phyloP scores from a whole-genome alignment of 2,888 invertebrate genomes.

The Endomychus coccineus region DNA sequence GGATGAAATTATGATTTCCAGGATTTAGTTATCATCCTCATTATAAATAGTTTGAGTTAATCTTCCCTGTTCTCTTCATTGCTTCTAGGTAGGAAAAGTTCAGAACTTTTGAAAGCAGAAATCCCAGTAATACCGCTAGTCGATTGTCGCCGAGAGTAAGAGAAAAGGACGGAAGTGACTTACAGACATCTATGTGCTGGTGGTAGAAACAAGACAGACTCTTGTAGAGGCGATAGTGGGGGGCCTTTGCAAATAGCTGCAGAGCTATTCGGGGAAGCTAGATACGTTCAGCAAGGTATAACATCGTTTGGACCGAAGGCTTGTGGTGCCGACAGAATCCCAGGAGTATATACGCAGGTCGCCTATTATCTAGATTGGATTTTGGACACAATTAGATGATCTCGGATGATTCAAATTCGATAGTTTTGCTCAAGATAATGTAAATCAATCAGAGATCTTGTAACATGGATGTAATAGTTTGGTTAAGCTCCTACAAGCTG shows the following conservation, averaged over 20 bases:
- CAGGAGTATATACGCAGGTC: conserved; percentile 61
- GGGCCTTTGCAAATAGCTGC: conserved; percentile 52
- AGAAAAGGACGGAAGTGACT: conserved; percentile 25
- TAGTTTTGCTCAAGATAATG: too few species aligned
- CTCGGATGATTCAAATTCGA: too few species aligned
- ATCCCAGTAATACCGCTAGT: conserved; percentile 39
- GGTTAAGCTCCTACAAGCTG: too few species aligned
- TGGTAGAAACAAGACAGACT: conserved; percentile 51
- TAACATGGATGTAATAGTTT: too few species aligned
- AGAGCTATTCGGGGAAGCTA: conserved; percentile 32
- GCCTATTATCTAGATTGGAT: conserved; percentile 59
- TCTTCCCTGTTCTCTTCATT: too few species aligned
- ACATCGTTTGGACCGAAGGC: conserved; percentile 44
- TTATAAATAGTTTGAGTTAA: too few species aligned
- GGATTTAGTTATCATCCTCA: too few species aligned
- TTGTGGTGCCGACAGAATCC: conserved; percentile 49
- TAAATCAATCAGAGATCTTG: too few species aligned
- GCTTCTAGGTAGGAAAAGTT: conserved; percentile 33
- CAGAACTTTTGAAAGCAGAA: conserved; percentile 42
- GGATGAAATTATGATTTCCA: too few species aligned
- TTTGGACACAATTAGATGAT: too few species aligned
- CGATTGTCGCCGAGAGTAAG: conserved; percentile 33
- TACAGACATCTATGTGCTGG: conserved; percentile 57
- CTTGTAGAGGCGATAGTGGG: conserved; percentile 62
- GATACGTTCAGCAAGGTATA: conserved; percentile 50